Conservation (phyloP, 2,888 invertebrate genomes). For the Desoria tigrina region DNA sequence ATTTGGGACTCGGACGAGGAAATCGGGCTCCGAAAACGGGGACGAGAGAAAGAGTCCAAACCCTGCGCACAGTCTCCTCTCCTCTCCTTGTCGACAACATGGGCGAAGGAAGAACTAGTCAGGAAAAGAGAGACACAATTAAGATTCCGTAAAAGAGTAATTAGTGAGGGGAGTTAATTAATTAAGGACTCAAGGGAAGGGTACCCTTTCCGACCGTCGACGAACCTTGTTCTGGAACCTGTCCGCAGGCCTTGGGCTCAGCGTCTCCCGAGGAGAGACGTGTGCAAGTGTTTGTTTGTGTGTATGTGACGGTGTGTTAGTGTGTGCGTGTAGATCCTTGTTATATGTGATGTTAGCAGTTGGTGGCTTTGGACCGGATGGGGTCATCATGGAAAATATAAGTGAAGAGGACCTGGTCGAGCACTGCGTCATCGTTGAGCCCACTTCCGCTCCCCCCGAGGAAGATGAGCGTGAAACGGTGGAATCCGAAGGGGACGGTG, state of each 20-base stretch:
- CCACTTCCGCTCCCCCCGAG: constrained; percentile 5
- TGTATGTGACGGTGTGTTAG: not conserved
- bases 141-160: too few species aligned
- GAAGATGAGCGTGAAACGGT: constrained; percentile 21
- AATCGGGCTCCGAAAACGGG: not conserved
- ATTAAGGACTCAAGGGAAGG: too few species aligned
- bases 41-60: not conserved
- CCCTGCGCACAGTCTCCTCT: not conserved
- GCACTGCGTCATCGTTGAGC: constrained; percentile 41
- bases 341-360: constrained; percentile 31
- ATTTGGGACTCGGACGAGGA: too few species aligned
- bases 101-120: not conserved
- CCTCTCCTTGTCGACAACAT: not conserved
- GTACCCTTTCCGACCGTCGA: too few species aligned
- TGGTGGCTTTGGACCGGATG: constrained; percentile 33
- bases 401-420: constrained; percentile 39
- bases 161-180: too few species aligned
- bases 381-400: constrained; percentile 40
- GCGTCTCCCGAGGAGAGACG: too few species aligned
- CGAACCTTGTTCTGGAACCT: too few species aligned
- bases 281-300: too few species aligned
- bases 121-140: not conserved
- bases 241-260: not conserved
- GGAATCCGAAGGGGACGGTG: constrained; percentile 4
- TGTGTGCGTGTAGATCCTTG: not conserved